Conservation (phyloP, 2,888 invertebrate genomes). For the Hipparchia sbordonii region DNA sequence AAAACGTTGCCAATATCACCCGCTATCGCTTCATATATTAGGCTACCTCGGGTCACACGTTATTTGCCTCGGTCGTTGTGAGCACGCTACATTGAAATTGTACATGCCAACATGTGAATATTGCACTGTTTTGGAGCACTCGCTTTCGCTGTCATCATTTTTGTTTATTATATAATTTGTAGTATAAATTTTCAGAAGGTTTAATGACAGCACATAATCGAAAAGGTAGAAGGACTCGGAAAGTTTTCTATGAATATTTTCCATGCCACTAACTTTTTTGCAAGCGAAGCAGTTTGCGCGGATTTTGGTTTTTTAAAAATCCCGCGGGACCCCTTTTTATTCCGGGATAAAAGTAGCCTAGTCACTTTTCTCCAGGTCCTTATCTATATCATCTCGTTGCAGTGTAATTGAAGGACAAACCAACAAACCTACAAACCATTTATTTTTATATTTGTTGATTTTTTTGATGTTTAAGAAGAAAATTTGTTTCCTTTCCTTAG, state of each 20-base stretch:
- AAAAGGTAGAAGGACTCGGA: not conserved
- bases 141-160: conserved; percentile 23
- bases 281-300: no score
- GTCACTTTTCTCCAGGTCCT: no score
- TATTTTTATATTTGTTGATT: no score
- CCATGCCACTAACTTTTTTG: no score
- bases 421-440: no score
- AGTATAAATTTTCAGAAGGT: no score
- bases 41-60: conserved; percentile 4
- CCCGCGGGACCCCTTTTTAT: not conserved
- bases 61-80: not conserved
- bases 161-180: not conserved
- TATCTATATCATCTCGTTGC: no score
- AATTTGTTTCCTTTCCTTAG: no score
- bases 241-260: not conserved
- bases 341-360: not conserved
- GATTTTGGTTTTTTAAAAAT: no score
- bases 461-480: no score
- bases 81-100: conserved; percentile 17
- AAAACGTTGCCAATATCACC: conserved; percentile 69
- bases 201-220: not conserved
- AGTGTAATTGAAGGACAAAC: no score
- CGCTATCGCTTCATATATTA: conserved; percentile 28
- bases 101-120: conserved; percentile 19
- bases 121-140: conserved; percentile 28